Evolutionary conservation across 2,797 vertebrate genomes (phyloP), one percentile per base, ranked within the genome.

Genomic region (Spinus pinus): DNA sequence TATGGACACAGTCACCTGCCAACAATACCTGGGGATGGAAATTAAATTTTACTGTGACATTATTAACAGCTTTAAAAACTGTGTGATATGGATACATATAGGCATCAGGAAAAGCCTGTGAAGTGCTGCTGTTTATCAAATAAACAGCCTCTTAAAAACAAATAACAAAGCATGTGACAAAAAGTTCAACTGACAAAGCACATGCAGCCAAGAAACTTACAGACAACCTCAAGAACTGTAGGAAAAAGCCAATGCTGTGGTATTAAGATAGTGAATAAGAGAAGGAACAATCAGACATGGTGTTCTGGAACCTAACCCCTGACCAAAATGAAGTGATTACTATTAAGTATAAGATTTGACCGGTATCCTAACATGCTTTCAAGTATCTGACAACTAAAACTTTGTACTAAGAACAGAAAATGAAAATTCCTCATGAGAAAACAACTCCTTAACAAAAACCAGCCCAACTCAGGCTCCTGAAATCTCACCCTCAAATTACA

Each of bases 61-160:
- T 28, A 67, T 9, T 14, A 90, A 30, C 14, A 81, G 12, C 24
- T 79, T 89, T 61, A 22, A 39, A 73, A 81, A 41, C 4, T 16
- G 17, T 44, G 58, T 1, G 2, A 56, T 16, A 37, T 8, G 17
- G 51, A 42, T 42, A 53, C 5, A 61, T 21, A n/a, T 0, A 62
- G 25, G 33, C 33, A 60, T 49, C 60, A 62, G 17, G 57, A 79
- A 77, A 90, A 28, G 57, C 8, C 41, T 80, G 8, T 27, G 21
- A 66, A 37, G 77, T 82, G n/a, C 33, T 67, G 31, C 5, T 81
- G 6, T 35, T 78, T 22, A 57, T 35, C 27, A 70, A 87, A 47
- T 47, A 10, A 44, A 3, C n/a, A 73, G 25, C 24, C 27, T 42
- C 10, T 61, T 21, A 46, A 44, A 84, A 70, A 44, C 51, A 87